These are phyloP conservation scores for Saturnia pavonia DNA, from an alignment of 2,888 invertebrate species.

Conservation along the genomic window DNA sequence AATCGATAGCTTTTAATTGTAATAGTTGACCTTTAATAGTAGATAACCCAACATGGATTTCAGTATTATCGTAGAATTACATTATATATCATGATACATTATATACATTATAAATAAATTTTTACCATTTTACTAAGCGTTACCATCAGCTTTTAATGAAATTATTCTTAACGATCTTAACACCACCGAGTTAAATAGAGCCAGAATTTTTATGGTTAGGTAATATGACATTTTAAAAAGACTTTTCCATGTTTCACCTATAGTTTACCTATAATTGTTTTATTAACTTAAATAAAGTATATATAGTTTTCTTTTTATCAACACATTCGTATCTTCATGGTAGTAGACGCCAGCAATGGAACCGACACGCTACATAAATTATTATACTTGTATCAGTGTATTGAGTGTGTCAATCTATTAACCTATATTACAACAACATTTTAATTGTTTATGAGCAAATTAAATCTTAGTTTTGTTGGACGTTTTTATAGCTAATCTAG, in stretches of 20 bases:
- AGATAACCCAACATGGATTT: neutral
- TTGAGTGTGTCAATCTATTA: constrained; percentile 8
- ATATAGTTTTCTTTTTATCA: neutral
- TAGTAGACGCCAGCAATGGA: neutral
- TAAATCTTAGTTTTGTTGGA: neutral
- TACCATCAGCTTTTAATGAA: neutral
- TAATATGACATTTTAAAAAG: too few species aligned
- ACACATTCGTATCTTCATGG: neutral
- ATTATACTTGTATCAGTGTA: neutral
- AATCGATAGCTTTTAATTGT: neutral
- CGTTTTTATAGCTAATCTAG: neutral
- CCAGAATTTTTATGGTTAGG: neutral
- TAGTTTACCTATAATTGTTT: too few species aligned
- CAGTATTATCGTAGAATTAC: too few species aligned
- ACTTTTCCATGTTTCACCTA: too few species aligned
- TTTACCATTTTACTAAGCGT: neutral
- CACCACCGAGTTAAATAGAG: neutral
- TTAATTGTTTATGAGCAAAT: constrained; percentile 8
- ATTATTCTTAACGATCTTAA: neutral
- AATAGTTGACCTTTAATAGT: neutral
- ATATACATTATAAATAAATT: neutral
- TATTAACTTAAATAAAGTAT: too few species aligned
- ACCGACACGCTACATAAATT: constrained; percentile 8
- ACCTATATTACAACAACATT: constrained; percentile 8
- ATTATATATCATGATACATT: too few species aligned